Evolutionary conservation across 1,140 invertebrate species (phyloP).

Genomic region (Achatina immaculata): DNA sequence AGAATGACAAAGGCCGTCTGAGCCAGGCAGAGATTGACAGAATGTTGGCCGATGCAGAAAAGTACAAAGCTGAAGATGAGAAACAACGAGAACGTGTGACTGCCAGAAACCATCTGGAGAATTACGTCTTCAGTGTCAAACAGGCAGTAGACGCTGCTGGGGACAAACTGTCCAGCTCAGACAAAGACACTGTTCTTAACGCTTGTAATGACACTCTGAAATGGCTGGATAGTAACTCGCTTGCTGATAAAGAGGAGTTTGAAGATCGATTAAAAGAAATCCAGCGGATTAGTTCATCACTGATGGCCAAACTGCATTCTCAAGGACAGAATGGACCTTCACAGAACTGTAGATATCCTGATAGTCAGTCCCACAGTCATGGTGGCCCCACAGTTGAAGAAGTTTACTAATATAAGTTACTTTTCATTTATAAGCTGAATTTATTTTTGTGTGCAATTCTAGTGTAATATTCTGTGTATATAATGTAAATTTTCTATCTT

Average conservation of each 20-base stretch:
- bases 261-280: slow-evolving; percentile 69
- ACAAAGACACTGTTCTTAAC: slow-evolving; percentile 76
- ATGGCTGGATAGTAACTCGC: slow-evolving; percentile 72
- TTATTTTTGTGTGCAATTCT: not conserved
- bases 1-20: slow-evolving; percentile 48
- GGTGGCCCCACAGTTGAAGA: slow-evolving; percentile 58
- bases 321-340: slow-evolving; percentile 43
- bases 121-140: slow-evolving; percentile 79
- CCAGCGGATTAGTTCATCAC: slow-evolving; percentile 61
- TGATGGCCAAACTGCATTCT: slow-evolving; percentile 62
- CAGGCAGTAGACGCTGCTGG: slow-evolving; percentile 65
- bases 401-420: slow-evolving; percentile 50
- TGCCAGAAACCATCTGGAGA: slow-evolving; percentile 74
- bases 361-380: not conserved
- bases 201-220: slow-evolving; percentile 69
- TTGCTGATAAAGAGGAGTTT: slow-evolving; percentile 72
- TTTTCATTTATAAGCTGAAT: slow-evolving; percentile 2
- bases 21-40: slow-evolving; percentile 73
- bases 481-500: not conserved
- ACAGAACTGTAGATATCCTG: not conserved
- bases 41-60: slow-evolving; percentile 76
- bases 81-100: slow-evolving; percentile 59
- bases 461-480: not conserved
- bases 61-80: slow-evolving; percentile 73
- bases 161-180: slow-evolving; percentile 75